Evolutionary conservation across 2,888 invertebrate genomes (phyloP).

Genomic region (Standfussiana lucernea): DNA sequence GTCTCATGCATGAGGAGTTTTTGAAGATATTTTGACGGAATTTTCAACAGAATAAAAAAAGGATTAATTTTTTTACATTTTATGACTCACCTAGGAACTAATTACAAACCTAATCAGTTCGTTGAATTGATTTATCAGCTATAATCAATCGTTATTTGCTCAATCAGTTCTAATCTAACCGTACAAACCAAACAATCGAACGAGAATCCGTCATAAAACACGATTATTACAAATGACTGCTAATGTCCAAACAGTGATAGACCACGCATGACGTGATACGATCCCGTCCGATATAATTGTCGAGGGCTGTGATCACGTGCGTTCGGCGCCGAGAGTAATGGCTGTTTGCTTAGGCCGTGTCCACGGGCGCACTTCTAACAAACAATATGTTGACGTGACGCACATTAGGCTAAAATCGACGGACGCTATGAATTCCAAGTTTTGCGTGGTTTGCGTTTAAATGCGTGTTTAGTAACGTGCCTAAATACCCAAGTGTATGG

Average conservation of each 20-base stretch:
- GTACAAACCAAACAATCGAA: conserved; percentile 49
- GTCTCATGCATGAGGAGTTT: not conserved
- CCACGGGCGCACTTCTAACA: conserved; percentile 70
- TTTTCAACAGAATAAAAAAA: not conserved
- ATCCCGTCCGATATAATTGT: conserved; percentile 66
- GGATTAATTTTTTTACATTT: not conserved
- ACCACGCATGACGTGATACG: conserved; percentile 65
- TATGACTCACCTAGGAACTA: no score
- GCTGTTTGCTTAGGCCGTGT: conserved; percentile 86
- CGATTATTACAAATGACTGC: conserved; percentile 66
- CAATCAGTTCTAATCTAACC: conserved; percentile 27
- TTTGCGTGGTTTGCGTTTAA: conserved; percentile 67
- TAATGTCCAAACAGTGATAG: conserved; percentile 68
- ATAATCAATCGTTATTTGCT: not conserved
- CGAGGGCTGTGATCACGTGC: conserved; percentile 60
- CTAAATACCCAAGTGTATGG: conserved; percentile 52
- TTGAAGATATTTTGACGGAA: not conserved
- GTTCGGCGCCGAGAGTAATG: conserved; percentile 78
- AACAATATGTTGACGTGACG: conserved; percentile 80
- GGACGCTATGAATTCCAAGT: conserved; percentile 74
- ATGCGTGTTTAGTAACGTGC: conserved; percentile 63
- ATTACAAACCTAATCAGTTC: not conserved
- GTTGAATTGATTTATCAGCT: not conserved
- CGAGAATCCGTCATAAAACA: conserved; percentile 53
- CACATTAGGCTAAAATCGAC: conserved; percentile 83